phyloP scores from a whole-genome alignment of 1,140 invertebrate species.

The Cyphomyrmex costatus region DNA sequence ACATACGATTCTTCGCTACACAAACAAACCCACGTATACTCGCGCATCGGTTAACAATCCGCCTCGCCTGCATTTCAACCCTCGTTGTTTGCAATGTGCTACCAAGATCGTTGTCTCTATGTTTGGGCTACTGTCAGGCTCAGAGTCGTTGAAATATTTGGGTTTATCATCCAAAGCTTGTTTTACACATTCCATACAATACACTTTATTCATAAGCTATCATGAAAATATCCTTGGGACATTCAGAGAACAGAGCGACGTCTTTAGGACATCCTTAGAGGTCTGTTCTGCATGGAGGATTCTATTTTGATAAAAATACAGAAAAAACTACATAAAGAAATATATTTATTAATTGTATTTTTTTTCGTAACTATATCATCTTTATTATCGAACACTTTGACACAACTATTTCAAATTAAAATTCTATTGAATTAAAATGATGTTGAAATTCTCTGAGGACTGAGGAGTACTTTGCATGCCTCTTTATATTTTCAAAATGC shows the following conservation, averaged over 20 bases:
- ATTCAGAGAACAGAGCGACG: no score
- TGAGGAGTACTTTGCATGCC: neutral
- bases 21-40: conserved; percentile 71
- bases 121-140: neutral
- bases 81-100: conserved; percentile 1
- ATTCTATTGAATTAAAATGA: neutral
- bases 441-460: neutral
- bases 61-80: neutral
- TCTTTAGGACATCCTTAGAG: no score
- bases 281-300: no score
- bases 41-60: conserved; percentile 65
- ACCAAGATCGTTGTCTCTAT: neutral
- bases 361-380: neutral
- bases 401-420: neutral
- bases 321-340: neutral
- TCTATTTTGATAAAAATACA: neutral
- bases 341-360: neutral
- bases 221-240: no score
- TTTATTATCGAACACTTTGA: neutral
- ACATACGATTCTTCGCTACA: conserved; percentile 67
- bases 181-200: neutral
- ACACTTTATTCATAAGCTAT: no score
- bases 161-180: neutral
- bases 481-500: neutral
- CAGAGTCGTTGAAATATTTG: neutral